A percentile compares a stretch with the other conserved stretches of the same genome.
Evolutionary conservation across 2,888 invertebrate species (phyloP).

Genomic region (Neoaliturus tenellus): DNA sequence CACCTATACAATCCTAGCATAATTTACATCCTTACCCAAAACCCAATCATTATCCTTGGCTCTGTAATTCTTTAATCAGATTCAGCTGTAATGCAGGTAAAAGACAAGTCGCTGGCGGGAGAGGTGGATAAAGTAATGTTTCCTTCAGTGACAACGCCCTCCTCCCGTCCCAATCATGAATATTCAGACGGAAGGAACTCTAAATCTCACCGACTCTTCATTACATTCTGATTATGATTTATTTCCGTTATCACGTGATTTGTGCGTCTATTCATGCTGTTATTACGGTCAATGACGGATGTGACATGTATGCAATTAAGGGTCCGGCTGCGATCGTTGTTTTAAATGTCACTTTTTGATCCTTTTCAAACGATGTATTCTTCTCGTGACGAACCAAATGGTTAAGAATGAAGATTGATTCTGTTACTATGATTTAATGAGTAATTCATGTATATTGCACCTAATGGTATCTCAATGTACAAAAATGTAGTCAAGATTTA

Average conservation of each 20-base stretch:
- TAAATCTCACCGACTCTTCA: conserved; percentile 31
- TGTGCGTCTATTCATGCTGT: conserved; percentile 40
- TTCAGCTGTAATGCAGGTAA: neutral
- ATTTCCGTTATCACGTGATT: conserved; percentile 22
- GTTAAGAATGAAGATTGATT: no score
- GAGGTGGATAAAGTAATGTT: conserved; percentile 1
- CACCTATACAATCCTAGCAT: no score
- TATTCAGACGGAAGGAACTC: conserved; percentile 20
- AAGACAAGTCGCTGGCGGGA: neutral
- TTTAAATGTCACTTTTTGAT: neutral
- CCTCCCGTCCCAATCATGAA: neutral
- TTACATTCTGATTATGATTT: conserved; percentile 46
- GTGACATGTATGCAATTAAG: neutral
- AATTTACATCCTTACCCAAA: no score
- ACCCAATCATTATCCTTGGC: no score
- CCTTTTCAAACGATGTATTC: neutral
- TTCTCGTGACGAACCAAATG: neutral
- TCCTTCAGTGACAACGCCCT: neutral
- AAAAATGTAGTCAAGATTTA: no score
- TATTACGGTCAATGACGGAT: conserved; percentile 27
- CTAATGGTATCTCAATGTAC: no score
- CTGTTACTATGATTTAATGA: no score
- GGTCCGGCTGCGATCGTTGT: neutral
- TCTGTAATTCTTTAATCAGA: neutral
- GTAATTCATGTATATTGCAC: no score